Conservation (phyloP, 2,113 vertebrate species). For the Raja brachyura region DNA sequence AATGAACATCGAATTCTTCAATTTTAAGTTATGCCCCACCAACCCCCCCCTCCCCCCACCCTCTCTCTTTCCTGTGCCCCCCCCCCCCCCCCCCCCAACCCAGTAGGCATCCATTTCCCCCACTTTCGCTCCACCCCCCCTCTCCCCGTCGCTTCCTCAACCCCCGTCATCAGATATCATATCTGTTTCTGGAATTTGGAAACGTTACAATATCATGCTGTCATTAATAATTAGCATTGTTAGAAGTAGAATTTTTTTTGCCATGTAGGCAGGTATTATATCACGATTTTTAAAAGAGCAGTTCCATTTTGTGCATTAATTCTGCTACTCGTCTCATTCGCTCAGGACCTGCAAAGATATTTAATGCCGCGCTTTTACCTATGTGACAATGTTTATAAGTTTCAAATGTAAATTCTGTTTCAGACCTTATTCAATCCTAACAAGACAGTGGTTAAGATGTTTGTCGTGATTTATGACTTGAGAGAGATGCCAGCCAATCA, state of each 20-base stretch:
- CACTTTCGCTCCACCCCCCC: no score
- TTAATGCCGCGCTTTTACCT: background rate
- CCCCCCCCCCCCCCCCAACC: no score
- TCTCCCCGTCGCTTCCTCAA: no score
- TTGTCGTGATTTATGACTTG: slow-evolving; percentile 96
- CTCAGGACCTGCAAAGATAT: no score
- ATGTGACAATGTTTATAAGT: background rate
- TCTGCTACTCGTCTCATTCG: background rate
- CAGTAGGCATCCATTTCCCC: no score
- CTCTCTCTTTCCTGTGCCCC: no score
- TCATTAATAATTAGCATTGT: background rate
- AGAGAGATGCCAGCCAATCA: slow-evolving; percentile 94
- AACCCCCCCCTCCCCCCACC: no score
- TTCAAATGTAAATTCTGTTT: slow-evolving; percentile 46
- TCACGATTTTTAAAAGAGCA: background rate
- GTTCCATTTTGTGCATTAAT: background rate
- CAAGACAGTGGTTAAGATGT: slow-evolving; percentile 99
- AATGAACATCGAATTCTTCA: no score
- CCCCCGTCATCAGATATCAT: background rate
- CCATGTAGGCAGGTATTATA: background rate
- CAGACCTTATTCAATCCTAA: slow-evolving; percentile 99
- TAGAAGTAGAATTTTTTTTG: background rate
- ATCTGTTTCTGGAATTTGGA: background rate
- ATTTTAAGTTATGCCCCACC: no score
- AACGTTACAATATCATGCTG: background rate